Conservation (phyloP, 2,797 vertebrate genomes). For the Chiropotes sagulatus region DNA sequence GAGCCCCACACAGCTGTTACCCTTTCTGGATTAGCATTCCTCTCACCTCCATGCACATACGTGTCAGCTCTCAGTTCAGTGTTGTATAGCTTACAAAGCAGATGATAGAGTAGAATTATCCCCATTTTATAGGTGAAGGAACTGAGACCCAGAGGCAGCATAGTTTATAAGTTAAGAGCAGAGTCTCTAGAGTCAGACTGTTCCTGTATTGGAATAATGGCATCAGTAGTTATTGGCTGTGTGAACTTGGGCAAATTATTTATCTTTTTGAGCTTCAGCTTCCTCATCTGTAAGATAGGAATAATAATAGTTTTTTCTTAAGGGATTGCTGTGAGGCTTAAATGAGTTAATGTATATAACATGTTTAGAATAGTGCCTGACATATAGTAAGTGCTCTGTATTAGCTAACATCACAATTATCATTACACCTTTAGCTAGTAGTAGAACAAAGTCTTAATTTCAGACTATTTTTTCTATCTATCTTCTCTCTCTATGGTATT, state of each 20-base stretch:
- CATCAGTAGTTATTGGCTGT: background rate
- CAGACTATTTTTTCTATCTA: background rate
- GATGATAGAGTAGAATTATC: slow-evolving; percentile 5
- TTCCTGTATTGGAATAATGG: slow-evolving; percentile 51
- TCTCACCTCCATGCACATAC: background rate
- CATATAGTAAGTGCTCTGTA: background rate
- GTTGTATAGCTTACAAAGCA: slow-evolving; percentile 38
- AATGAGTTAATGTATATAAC: background rate
- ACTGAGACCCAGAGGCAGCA: background rate
- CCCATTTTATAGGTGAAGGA: slow-evolving; percentile 4
- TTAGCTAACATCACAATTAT: background rate
- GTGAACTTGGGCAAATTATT: slow-evolving; percentile 4
- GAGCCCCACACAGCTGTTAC: background rate
- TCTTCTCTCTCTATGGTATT: background rate
- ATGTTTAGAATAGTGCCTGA: background rate
- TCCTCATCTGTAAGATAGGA: background rate
- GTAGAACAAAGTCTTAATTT: slow-evolving; percentile 29
- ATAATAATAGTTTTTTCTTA: background rate
- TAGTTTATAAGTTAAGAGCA: slow-evolving; percentile 35
- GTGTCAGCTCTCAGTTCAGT: background rate
- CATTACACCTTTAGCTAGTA: background rate
- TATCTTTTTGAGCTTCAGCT: slow-evolving; percentile 7
- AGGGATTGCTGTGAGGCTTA: background rate
- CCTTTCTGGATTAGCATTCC: background rate
- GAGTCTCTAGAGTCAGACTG: background rate